Evolutionary conservation across 2,797 vertebrate species (phyloP).

Genomic region (Psittacula echo): DNA sequence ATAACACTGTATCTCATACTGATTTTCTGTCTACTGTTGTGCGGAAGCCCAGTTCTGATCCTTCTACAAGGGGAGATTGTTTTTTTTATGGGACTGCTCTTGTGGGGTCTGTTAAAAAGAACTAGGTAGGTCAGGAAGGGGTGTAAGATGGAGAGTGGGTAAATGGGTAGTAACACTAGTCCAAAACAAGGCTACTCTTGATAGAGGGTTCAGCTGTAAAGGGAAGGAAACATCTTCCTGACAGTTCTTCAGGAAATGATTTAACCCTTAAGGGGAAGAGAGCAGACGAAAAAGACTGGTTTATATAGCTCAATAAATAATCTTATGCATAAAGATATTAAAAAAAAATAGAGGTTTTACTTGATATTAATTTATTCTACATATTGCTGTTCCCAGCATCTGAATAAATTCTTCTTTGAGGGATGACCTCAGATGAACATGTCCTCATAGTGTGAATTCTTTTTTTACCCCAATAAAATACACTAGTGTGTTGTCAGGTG

Average conservation of each 20-base stretch:
- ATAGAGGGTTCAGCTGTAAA: neutral
- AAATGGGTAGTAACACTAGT: neutral
- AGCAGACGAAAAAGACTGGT: neutral
- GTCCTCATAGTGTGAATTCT: neutral
- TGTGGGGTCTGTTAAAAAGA: neutral
- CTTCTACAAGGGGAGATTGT: neutral
- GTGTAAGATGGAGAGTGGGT: neutral
- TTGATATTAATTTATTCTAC: neutral
- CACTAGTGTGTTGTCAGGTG: neutral
- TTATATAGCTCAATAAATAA: neutral
- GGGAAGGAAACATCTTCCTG: slow-evolving; percentile 54
- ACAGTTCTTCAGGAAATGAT: slow-evolving; percentile 9
- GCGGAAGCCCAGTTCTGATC: neutral
- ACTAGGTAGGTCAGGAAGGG: neutral
- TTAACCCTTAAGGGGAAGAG: neutral
- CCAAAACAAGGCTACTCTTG: neutral
- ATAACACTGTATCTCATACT: neutral
- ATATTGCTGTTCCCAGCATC: neutral
- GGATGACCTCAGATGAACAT: neutral
- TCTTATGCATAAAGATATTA: neutral
- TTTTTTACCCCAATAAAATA: neutral
- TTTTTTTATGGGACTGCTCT: neutral
- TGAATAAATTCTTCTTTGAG: neutral
- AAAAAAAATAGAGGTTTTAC: neutral
- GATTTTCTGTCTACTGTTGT: neutral